phyloP scores from a whole-genome alignment of 2,797 vertebrate species.

The Myotis myotis region DNA sequence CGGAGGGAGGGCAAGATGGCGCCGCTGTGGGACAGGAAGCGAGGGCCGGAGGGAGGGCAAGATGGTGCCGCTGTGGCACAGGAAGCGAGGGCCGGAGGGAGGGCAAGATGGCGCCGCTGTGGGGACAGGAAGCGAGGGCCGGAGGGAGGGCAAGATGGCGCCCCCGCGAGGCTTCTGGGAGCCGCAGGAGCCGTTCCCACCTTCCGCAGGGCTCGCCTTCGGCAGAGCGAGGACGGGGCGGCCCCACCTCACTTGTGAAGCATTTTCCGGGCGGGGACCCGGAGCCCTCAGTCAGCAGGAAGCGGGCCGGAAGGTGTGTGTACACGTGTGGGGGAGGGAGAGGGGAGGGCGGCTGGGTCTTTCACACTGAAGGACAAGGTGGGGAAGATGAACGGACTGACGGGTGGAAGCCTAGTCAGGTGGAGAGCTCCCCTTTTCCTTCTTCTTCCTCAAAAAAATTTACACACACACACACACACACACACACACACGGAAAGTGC shows the following conservation, averaged over 20 bases:
- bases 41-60: no score
- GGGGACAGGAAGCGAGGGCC: no score
- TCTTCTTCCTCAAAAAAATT: neutral
- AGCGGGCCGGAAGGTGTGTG: neutral
- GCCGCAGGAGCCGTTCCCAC: accelerated
- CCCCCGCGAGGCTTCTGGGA: accelerated
- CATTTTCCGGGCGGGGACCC: neutral
- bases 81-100: no score
- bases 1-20: no score
- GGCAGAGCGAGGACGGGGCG: accelerated
- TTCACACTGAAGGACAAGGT: neutral
- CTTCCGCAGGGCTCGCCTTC: neutral
- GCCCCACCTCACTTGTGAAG: neutral
- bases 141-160: neutral
- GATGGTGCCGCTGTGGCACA: no score
- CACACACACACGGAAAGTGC: neutral
- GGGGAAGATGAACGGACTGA: neutral
- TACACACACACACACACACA: no score
- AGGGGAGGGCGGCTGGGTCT: accelerated
- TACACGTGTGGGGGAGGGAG: accelerated
- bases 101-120: no score
- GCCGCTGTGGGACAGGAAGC: no score
- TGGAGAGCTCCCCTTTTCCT: neutral
- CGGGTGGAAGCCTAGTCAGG: neutral
- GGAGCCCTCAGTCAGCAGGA: neutral